Base-by-base conservation (phyloP, 2,113 vertebrate genomes). In the Pithys albifrons region DNA sequence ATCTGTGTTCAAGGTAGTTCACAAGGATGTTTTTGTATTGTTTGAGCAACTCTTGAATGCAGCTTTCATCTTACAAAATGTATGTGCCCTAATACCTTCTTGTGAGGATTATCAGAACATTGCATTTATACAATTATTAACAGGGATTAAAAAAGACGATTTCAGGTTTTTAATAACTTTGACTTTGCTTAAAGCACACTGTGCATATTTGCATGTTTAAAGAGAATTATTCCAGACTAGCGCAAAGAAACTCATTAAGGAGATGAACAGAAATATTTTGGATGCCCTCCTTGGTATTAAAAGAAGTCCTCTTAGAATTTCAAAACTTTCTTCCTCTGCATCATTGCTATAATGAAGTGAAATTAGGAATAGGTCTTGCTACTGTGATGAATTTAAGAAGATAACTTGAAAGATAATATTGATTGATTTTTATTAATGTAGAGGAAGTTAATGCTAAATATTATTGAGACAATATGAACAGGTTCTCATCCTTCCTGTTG, bases 1-100 rank as follows among this genome's bases (percentile, higher is more conserved):
- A 96, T 95, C 85, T 95, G 48, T 70, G 33, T 91, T 95, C 77
- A 97, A 95, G 88, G 94, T 88, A 94, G 88, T 74, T 95, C 86
- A 91, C 5, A 52, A 96, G 48, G 76, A 41, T 71, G 59, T 75
- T 97, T 69, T 80, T 48, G 58, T 52, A 89, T 52, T 82, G 67
- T 91, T 59, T 95, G 85, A 97, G 46, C 84, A 96, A 97, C 19
- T 85, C n/a, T 41, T 35, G 9, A 58, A 37, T 91, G 77, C 77
- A 70, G n/a, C 45, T 79, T 90, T 95, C 92, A 64, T 89, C 85
- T 91, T 89, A 93, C 39, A 91, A 95, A 81, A 92, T 64, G 66
- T 75, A 49, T 94, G 59, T 86, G 89, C 80, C 57, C 61, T 96
- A 95, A 95, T 95, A 97, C 62, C 78, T 54, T 89, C 27, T 77